Conservation (phyloP, 2,888 invertebrate species). For the Willowsia nigromaculata region DNA sequence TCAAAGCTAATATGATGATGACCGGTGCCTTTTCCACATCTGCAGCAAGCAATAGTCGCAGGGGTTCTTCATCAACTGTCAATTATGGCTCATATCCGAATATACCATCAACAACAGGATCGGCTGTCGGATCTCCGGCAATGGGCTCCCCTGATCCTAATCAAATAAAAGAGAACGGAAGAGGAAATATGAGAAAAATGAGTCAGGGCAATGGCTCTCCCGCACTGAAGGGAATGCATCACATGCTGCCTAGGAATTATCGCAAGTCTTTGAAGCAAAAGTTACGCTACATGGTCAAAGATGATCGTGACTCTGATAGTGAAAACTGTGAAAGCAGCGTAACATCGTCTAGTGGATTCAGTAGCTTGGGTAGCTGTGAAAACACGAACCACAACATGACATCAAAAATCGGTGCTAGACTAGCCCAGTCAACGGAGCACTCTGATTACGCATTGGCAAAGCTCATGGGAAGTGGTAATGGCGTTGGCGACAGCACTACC, state of each 20-base stretch:
- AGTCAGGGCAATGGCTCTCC: conserved; percentile 78
- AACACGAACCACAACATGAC: conserved; percentile 77
- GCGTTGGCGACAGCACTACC: conserved; percentile 80
- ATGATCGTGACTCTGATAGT: conserved; percentile 77
- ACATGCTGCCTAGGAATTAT: conserved; percentile 79
- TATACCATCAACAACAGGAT: conserved; percentile 69
- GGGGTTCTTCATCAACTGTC: conserved; percentile 54
- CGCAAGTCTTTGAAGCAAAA: conserved; percentile 80
- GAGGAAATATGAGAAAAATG: conserved; percentile 76
- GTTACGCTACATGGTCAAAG: conserved; percentile 79
- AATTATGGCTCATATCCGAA: conserved; percentile 77
- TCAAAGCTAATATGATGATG: conserved; percentile 77
- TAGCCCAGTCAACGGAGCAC: conserved; percentile 83
- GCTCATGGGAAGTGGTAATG: conserved; percentile 81
- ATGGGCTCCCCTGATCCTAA: conserved; percentile 67
- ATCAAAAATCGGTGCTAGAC: conserved; percentile 84
- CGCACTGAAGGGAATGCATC: conserved; percentile 58
- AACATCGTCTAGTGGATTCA: conserved; percentile 77
- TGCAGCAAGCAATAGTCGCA: conserved; percentile 38
- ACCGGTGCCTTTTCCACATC: conserved; percentile 62
- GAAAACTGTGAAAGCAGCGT: conserved; percentile 78
- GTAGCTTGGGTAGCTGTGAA: conserved; percentile 77
- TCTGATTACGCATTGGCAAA: conserved; percentile 92
- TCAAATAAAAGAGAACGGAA: conserved; percentile 70
- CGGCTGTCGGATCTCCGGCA: conserved; percentile 56